Conservation (phyloP, 2,113 vertebrate species). For the Petaurus breviceps region DNA sequence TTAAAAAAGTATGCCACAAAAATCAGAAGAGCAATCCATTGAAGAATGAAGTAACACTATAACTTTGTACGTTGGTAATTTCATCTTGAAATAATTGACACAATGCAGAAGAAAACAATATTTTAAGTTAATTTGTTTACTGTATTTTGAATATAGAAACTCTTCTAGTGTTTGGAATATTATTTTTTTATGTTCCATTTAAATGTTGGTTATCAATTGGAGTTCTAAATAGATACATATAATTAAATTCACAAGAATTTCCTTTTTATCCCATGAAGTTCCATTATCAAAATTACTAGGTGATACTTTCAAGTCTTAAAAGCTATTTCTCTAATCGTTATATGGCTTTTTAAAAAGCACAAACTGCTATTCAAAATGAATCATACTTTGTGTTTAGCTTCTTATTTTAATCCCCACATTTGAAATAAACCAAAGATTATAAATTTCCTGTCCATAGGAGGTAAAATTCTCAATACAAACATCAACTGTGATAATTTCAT, state of each 20-base stretch:
- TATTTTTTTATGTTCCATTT: constrained; percentile 75
- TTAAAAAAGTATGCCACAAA: constrained; percentile 38
- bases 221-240: constrained; percentile 74
- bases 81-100: constrained; percentile 60
- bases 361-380: constrained; percentile 71
- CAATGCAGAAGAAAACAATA: constrained; percentile 72
- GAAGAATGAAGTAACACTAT: constrained; percentile 20
- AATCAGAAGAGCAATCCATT: constrained; percentile 19
- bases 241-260: constrained; percentile 78
- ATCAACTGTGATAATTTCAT: neutral
- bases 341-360: constrained; percentile 69
- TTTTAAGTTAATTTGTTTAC: constrained; percentile 72
- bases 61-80: constrained; percentile 43
- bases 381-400: constrained; percentile 53
- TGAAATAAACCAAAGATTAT: constrained; percentile 64
- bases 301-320: constrained; percentile 74
- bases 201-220: constrained; percentile 77
- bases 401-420: constrained; percentile 61
- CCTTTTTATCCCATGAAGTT: constrained; percentile 80
- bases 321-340: constrained; percentile 70
- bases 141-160: constrained; percentile 57
- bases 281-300: constrained; percentile 79
- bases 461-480: constrained; percentile 36
- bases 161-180: constrained; percentile 63
- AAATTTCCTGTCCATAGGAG: constrained; percentile 67